Conservation (phyloP, 53 echinoderm and acorn worm genomes). For the Stichopus horrens region DNA sequence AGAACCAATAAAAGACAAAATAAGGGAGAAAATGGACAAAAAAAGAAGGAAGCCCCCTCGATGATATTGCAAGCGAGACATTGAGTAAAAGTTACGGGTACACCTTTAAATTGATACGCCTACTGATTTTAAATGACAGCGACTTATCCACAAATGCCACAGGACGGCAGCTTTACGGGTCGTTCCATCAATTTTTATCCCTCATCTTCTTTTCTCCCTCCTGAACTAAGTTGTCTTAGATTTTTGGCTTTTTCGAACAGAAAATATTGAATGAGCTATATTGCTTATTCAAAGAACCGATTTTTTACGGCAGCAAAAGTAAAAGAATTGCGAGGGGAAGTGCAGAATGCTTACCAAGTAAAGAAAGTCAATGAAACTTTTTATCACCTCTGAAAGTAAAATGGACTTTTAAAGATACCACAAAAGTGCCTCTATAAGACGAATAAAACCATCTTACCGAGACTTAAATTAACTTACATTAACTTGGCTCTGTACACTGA, state of each 20-base stretch:
- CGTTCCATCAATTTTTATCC: slow-evolving; percentile 1
- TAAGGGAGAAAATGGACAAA: no score
- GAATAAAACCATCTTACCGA: no score
- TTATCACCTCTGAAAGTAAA: no score
- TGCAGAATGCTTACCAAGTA: background rate
- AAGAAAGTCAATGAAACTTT: background rate
- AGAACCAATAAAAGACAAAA: no score
- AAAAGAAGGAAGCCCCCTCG: no score
- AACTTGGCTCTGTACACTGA: no score
- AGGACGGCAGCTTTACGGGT: background rate
- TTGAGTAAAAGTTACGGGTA: no score
- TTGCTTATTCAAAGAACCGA: background rate
- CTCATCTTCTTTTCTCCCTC: background rate
- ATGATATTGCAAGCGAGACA: no score
- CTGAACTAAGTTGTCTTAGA: background rate
- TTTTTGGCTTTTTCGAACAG: background rate
- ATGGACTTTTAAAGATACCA: no score
- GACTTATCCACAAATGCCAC: background rate
- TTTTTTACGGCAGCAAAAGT: background rate
- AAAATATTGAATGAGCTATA: background rate
- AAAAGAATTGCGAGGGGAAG: background rate
- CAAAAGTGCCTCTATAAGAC: no score
- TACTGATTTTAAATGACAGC: background rate
- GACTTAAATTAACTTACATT: no score
- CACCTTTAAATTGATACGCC: background rate